These are phyloP conservation scores for Lycaon pictus DNA, from an alignment of 2,113 vertebrate species.

Conservation along the genomic window DNA sequence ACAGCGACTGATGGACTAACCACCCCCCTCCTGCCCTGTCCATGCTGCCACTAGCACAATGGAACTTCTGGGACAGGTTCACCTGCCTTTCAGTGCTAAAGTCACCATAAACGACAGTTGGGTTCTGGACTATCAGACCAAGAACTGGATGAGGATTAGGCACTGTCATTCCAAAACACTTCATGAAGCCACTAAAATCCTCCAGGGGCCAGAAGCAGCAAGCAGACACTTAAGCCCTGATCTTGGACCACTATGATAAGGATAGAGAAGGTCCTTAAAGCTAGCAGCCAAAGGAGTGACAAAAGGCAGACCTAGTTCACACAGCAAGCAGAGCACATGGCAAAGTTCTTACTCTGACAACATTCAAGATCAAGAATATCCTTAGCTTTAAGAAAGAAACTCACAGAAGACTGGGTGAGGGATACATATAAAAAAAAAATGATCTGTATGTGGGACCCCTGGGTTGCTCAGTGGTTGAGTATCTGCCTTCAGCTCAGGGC, in stretches of 20 bases:
- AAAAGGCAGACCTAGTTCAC: background rate
- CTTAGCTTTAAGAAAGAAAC: background rate
- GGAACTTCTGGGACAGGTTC: background rate
- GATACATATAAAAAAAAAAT: too few species aligned
- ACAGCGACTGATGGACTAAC: background rate
- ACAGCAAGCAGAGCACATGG: background rate
- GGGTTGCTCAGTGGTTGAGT: too few species aligned
- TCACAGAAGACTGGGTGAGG: background rate
- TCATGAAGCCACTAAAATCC: background rate
- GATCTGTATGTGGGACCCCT: too few species aligned
- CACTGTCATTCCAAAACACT: background rate
- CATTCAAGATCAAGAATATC: background rate
- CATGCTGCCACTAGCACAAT: accelerated
- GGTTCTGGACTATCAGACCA: background rate
- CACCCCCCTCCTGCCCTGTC: background rate
- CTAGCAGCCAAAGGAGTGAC: background rate
- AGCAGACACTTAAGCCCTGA: too few species aligned
- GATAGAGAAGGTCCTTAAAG: background rate
- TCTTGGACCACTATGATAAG: background rate
- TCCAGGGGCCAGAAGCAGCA: background rate
- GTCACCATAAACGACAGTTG: background rate
- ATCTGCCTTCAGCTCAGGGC: too few species aligned
- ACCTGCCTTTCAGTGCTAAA: background rate
- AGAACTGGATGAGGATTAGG: background rate
- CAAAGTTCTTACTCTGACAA: background rate